Conservation (phyloP, 2,113 vertebrate genomes). For the Fulmarus glacialis region DNA sequence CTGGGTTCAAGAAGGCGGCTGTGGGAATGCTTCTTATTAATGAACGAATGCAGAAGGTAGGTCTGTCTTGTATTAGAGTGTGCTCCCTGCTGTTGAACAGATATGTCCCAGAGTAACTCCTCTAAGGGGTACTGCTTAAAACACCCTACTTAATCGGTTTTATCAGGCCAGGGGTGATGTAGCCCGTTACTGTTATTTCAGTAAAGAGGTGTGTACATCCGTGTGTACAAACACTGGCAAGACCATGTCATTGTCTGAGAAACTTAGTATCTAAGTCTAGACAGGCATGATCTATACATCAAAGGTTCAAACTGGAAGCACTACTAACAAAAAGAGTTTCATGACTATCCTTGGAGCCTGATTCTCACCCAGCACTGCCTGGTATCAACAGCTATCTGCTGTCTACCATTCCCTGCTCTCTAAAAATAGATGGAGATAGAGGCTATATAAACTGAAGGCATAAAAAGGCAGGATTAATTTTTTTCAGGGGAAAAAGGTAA, state of each 20-base stretch:
- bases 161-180: rapidly evolving
- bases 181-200: neutral
- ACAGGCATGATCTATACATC: neutral
- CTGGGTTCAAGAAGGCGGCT: neutral
- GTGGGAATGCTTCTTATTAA: neutral
- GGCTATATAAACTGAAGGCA: neutral
- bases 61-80: neutral
- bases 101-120: neutral
- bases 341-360: neutral
- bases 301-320: neutral
- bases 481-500: neutral
- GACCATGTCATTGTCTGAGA: neutral
- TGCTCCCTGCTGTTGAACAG: neutral
- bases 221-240: neutral
- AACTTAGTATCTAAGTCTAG: neutral
- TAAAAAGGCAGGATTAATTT: neutral
- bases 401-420: neutral
- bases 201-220: neutral
- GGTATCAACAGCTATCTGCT: neutral
- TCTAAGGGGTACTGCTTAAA: neutral
- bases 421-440: neutral
- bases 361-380: neutral
- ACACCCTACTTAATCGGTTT: neutral
- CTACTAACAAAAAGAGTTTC: neutral
- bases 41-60: neutral